Evolutionary conservation across 2,113 vertebrate species (phyloP), one percentile per base, ranked within the genome.

Genomic region (Rhinolophus ferrumequinum): DNA sequence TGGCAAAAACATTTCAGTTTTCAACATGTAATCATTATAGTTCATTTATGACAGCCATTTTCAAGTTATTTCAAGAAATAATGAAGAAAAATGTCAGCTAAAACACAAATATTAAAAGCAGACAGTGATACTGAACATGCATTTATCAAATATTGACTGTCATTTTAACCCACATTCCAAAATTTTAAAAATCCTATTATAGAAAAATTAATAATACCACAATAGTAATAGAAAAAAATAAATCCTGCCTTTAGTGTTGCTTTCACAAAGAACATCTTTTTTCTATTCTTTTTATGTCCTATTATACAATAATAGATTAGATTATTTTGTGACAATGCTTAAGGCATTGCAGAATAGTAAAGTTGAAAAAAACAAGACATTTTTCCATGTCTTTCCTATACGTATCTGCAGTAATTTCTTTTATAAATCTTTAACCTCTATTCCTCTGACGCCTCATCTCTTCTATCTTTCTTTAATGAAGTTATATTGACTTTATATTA

Each of bases 401-500:
- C 4, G 47, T 41, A 80, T 14, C 52, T 87, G 84, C 41, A 95
- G 77, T 82, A 64, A 80, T 81, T 89, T 97, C 5, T 92, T 86
- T 92, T 35, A 73, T 81, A 87, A 94, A 93, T 64, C 26, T 86
- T 97, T 97, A 86, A 93, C 60, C 14, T 95, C 52, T 70, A 18
- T 75, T 84, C 24, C 56, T 95, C 22, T 69, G 19, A 66, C 64
- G 86, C 38, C 58, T 94, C 90, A 91, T 73, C 30, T 94, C 60
- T 84, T 58, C 67, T 92, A 13, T 88, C n/a, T 76, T 86, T 77
- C 44, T 69, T 76, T 96, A 24, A 95, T 93, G 12, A 75, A 90
- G 16, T 72, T 83, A 91, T 94, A 67, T 88, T 94, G 92, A 95
- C 52, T 97, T 97, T 96, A 47, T 97, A 62, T 86, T 93, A 97